Evolutionary conservation across 2,888 invertebrate species (phyloP), one percentile per base, ranked within the genome.

Genomic region (Pimpla rufipes): DNA sequence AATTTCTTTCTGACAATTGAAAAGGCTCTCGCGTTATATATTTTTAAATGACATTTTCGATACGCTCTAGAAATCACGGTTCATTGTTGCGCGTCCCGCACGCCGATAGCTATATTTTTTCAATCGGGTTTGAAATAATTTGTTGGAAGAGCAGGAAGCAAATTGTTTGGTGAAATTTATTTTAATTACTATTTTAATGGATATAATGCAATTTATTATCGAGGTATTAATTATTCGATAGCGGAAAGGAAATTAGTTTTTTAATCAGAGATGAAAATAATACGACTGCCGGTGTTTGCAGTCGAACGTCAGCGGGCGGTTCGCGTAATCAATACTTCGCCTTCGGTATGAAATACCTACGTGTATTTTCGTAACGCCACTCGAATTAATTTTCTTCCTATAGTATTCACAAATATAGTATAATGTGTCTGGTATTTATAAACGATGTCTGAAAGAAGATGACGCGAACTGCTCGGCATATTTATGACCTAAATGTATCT

Each of bases 211-310:
- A 29, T 29, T 57, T 13, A 57, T 29, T 74, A 68, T 73, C 57
- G 45, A 68, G 21, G 52, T 62, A 79, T 79, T 68, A 59, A 74
- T 79, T 74, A 67, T 74, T 8, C 40, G 35, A 68, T 52, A 21
- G 29, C 59, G 68, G n/a, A 11, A 35, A 67, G 35, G 13, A 57
- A 57, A 57, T 35, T 35, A 10, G 11, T 35, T 11, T 55, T 21
- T 21, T 11, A 57, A 57, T 57, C 13, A 16, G n/a, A 35, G n/a
- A 57, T 35, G n/a, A n/a, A n/a, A 57, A n/a, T n/a, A 57, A 57
- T 35, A 35, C 13, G 35, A 29, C n/a, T n/a, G 35, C n/a, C 13
- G 13, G 29, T 35, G 35, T 35, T 57, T 29, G 29, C 57, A 29
- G n/a, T 57, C 1, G n/a, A 35, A 57, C 35, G 18, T 35, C 35